Conservation (phyloP, 1,140 invertebrate species). For the Sinella curviseta region DNA sequence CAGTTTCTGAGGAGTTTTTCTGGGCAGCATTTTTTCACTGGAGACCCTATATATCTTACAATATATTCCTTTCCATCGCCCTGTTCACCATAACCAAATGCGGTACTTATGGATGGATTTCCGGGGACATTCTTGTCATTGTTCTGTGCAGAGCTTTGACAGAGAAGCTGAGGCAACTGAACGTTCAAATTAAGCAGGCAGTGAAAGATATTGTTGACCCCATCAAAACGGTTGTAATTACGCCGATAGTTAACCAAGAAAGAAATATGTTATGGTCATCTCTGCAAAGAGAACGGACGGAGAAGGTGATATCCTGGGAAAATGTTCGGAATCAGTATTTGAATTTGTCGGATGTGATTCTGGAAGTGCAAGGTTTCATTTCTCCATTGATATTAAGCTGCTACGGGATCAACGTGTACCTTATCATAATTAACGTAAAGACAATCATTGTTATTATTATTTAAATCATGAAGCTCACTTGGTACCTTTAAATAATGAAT, state of each 20-base stretch:
- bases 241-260: background rate
- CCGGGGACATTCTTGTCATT: background rate
- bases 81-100: background rate
- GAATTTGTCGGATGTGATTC: background rate
- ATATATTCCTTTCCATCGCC: background rate
- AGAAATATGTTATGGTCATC: background rate
- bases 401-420: conserved; percentile 9
- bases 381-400: conserved; percentile 1
- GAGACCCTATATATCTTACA: background rate
- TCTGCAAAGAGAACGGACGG: background rate
- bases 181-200: background rate
- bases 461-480: background rate
- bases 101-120: background rate
- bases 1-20: background rate
- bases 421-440: background rate
- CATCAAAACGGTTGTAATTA: background rate
- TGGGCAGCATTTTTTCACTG: background rate
- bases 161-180: background rate
- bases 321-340: background rate
- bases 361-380: background rate
- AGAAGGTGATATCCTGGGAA: background rate
- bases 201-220: background rate
- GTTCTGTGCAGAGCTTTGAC: background rate
- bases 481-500: background rate
- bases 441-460: background rate